phyloP scores from a whole-genome alignment of 2,888 invertebrate genomes.

The Mesorhabditis sp. region DNA sequence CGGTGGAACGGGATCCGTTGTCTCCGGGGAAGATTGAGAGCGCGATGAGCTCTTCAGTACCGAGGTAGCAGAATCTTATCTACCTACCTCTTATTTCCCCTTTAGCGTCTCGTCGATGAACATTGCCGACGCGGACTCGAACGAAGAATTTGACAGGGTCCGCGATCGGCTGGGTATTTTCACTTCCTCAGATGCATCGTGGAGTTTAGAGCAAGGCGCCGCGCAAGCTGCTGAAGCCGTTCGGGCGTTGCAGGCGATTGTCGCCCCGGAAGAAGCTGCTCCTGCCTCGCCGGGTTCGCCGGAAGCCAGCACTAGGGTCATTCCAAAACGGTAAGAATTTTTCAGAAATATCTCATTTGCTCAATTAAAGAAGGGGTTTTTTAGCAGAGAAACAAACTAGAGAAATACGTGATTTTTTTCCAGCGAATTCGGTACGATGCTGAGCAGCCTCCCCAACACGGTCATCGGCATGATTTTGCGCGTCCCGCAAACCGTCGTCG shows the following conservation, averaged over 20 bases:
- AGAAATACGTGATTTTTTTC: not conserved
- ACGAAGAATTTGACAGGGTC: not conserved
- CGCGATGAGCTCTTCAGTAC: not conserved
- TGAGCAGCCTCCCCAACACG: slow-evolving; percentile 1
- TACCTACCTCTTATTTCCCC: not conserved
- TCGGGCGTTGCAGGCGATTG: not conserved
- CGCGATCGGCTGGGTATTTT: not conserved
- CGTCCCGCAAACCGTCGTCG: not conserved
- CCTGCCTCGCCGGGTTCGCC: not conserved
- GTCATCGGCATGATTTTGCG: not conserved
- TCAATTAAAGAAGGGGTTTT: too few relatives aligned
- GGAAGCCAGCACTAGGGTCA: not conserved
- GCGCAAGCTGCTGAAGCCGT: not conserved
- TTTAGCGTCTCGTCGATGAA: slow-evolving; percentile 4
- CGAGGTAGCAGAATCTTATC: not conserved
- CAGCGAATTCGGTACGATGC: not conserved
- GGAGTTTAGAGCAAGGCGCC: not conserved
- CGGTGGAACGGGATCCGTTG: slow-evolving; percentile 8
- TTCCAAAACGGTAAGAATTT: not conserved
- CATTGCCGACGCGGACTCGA: slow-evolving; percentile 1
- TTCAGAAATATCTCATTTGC: too few relatives aligned
- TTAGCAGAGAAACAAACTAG: too few relatives aligned
- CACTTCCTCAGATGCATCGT: not conserved
- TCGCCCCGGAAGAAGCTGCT: not conserved
- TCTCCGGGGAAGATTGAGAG: not conserved